These are phyloP conservation scores for Laticauda laticaudata DNA, from an alignment of 2,113 vertebrate species.

Conservation along the genomic window DNA sequence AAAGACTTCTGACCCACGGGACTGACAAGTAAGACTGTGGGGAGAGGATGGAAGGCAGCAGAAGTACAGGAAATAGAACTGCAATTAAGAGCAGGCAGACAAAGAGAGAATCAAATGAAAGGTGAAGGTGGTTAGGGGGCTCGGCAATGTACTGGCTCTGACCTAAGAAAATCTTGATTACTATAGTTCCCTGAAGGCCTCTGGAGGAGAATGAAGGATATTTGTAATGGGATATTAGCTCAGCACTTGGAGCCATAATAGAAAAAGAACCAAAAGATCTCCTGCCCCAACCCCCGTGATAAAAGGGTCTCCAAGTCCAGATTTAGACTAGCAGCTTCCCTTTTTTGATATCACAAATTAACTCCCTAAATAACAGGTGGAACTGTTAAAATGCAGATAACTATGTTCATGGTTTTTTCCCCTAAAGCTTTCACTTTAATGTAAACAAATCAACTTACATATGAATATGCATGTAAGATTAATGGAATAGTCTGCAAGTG, in stretches of 20 bases:
- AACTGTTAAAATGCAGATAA: neutral
- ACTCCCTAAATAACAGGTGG: neutral
- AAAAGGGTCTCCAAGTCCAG: neutral
- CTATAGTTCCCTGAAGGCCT: neutral
- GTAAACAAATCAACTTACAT: neutral
- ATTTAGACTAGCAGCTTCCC: neutral
- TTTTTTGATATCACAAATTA: neutral
- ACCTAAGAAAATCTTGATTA: constrained; percentile 13
- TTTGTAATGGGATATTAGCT: neutral
- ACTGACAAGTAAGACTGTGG: constrained; percentile 18
- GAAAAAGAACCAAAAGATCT: neutral
- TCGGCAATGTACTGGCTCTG: neutral
- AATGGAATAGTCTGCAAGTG: neutral
- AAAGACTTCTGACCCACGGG: constrained; percentile 7
- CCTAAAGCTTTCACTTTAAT: neutral
- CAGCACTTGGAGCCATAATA: neutral
- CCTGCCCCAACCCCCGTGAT: too few relatives aligned
- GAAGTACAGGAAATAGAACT: constrained; percentile 14
- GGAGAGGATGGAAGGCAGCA: constrained; percentile 3
- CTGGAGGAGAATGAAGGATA: neutral
- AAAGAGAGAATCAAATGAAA: constrained; percentile 23
- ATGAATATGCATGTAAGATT: neutral
- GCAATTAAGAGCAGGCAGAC: constrained; percentile 19
- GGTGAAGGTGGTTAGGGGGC: neutral
- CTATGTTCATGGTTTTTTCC: neutral